Conservation (phyloP, 2,888 invertebrate genomes). For the Agrotis puta region DNA sequence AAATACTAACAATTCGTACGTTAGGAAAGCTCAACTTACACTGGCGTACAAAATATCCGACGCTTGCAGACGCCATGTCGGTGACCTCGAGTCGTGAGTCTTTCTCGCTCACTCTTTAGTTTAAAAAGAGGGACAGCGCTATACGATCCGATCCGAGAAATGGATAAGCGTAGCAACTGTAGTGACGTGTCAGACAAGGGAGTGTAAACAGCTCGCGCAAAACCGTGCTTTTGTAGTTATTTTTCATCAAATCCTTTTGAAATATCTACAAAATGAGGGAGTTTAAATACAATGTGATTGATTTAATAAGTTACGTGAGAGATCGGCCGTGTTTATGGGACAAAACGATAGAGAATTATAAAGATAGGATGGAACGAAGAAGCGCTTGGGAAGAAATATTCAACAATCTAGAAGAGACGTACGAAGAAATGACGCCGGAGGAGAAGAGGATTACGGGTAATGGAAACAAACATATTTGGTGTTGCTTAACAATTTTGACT, state of each 20-base stretch:
- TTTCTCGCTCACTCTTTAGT: conserved; percentile 65
- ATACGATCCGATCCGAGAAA: conserved; percentile 80
- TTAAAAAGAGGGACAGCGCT: conserved; percentile 64
- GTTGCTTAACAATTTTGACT: neutral
- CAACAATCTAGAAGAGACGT: conserved; percentile 76
- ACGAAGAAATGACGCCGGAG: conserved; percentile 79
- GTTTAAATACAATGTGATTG: conserved; percentile 82
- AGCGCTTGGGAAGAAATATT: conserved; percentile 86
- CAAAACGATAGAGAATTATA: conserved; percentile 82
- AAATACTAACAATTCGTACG: neutral
- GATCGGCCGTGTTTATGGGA: conserved; percentile 86
- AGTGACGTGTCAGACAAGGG: conserved; percentile 79
- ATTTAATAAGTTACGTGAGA: conserved; percentile 76
- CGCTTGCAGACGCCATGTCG: conserved; percentile 71
- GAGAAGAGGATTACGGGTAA: conserved; percentile 81
- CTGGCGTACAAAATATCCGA: conserved; percentile 53
- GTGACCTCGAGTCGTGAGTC: conserved; percentile 74
- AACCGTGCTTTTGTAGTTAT: conserved; percentile 56
- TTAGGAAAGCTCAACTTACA: conserved; percentile 63
- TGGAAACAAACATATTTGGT: conserved; percentile 58
- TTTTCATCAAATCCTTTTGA: conserved; percentile 13
- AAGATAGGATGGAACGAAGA: conserved; percentile 82
- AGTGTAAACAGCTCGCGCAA: conserved; percentile 72
- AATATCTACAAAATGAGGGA: conserved; percentile 73
- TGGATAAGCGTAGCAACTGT: conserved; percentile 56